These are phyloP conservation scores for Gobiocypris rarus DNA, from an alignment of 2,113 vertebrate species.

Conservation along the genomic window DNA sequence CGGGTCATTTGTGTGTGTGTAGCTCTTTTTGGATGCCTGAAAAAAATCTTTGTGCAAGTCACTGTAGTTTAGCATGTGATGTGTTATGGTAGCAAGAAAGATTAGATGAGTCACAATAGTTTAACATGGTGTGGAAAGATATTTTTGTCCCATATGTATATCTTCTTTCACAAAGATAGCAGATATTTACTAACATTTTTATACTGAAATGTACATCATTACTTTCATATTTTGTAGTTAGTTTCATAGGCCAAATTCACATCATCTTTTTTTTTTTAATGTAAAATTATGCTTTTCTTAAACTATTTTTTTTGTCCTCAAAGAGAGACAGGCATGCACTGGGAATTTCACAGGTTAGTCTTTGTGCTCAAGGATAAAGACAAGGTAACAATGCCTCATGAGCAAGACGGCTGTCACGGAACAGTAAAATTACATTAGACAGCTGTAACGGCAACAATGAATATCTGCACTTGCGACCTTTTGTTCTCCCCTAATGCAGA, in stretches of 20 bases:
- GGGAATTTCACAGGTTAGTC: conserved; percentile 61
- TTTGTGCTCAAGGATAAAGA: conserved; percentile 60
- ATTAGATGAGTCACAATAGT: neutral
- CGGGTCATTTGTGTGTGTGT: conserved; percentile 14
- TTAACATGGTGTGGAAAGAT: neutral
- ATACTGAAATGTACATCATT: no score
- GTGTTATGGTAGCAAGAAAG: neutral
- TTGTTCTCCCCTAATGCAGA: neutral
- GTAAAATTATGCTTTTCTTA: conserved; percentile 24
- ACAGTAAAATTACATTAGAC: conserved; percentile 32
- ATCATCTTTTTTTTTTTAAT: neutral
- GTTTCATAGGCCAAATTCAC: no score
- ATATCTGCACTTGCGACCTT: conserved; percentile 33
- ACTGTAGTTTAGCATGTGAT: conserved; percentile 1
- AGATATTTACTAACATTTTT: no score
- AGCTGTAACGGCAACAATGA: conserved; percentile 27
- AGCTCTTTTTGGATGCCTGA: conserved; percentile 35
- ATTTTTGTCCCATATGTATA: conserved; percentile 10
- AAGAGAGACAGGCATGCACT: conserved; percentile 35
- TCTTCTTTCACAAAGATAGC: no score
- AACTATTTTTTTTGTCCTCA: conserved; percentile 49
- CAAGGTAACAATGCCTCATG: conserved; percentile 55
- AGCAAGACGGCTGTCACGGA: conserved; percentile 35
- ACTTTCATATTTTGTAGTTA: no score
- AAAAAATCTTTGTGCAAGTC: neutral